A percentile compares a stretch with the other conserved stretches of the same genome.
Conservation (phyloP, 64 coral and sea anemone species). For the Orbicella faveolata region DNA sequence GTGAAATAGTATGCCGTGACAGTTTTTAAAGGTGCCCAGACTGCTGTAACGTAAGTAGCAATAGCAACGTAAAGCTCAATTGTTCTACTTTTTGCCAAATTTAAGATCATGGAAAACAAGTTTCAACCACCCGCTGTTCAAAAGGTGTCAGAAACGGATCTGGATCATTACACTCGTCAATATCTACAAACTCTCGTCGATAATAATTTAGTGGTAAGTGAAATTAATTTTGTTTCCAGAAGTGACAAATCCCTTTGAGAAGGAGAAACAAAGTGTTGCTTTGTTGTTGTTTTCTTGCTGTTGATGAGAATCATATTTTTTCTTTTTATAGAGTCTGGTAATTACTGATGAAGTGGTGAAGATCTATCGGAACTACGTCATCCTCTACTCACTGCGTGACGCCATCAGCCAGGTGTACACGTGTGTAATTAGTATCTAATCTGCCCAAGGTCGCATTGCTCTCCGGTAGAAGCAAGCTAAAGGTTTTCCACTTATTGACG, state of each 20-base stretch:
- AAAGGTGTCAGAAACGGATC: background rate
- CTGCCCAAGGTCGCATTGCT: background rate
- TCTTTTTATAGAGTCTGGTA: background rate
- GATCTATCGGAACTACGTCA: constrained; percentile 11
- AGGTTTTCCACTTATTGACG: background rate
- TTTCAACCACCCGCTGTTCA: background rate
- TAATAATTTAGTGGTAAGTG: background rate
- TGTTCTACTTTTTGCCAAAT: background rate
- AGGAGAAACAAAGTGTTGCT: no score
- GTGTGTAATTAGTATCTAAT: background rate
- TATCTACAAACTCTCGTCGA: background rate
- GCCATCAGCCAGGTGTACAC: background rate
- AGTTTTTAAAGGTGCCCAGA: no score
- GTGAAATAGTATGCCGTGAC: no score
- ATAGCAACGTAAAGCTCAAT: background rate
- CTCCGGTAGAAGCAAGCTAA: background rate
- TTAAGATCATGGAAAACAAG: background rate
- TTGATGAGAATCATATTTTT: background rate
- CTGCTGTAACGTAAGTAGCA: no score
- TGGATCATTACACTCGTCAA: background rate
- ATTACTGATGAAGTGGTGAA: constrained; percentile 21
- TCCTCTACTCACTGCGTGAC: background rate
- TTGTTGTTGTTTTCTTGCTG: no score
- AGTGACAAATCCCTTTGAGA: background rate
- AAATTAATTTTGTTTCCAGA: background rate